Base-by-base conservation (phyloP, 2,797 vertebrate species). In the Picus viridis region DNA sequence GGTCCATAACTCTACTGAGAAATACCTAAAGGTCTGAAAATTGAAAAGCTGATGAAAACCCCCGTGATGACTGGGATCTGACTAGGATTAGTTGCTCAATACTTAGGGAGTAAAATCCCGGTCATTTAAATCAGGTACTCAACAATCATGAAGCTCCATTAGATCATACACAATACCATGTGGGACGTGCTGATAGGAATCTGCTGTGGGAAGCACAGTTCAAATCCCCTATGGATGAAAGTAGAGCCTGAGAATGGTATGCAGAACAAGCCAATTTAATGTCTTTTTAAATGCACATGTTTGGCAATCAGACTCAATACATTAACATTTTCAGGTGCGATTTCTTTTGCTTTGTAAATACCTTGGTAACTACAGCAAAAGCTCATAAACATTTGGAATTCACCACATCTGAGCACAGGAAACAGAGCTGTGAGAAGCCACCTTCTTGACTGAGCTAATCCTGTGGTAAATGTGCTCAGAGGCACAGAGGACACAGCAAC, bases 271-370 rank as follows among this genome's bases (percentile, higher is more conserved):
- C 39, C 92, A 87, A 92, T 93, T 88, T 32, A 94, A 41, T 61
- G 56, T 54, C 14, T 93, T 80, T 67, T 61, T 30, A 92, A 92
- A 89, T 6, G 30, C 51, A 92, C 58, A 68, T 45, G 27, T 87
- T 92, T 93, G 84, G 84, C 93, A 87, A 63, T 61, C 63, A 43
- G 53, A 57, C 36, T 24, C 27, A 43, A 43, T 9, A 65, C 62
- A 75, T 75, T 77, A 90, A 63, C 56, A 75, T 94, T 86, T 90
- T 89, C 92, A 94, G 88, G 84, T 89, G 86, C 77, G 83, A 71
- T 34, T 83, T 56, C 65, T 85, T 92, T 51, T 64, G 32, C 78
- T 94, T 74, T 84, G 51, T 68, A 88, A 79, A 73, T 73, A 76
- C 65, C 75, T 77, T 49, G 47, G 72, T 93, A 90, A 88, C 58